Evolutionary conservation across 2,113 vertebrate genomes (phyloP), one percentile per base, ranked within the genome.

Genomic region (Gorilla gorilla): DNA sequence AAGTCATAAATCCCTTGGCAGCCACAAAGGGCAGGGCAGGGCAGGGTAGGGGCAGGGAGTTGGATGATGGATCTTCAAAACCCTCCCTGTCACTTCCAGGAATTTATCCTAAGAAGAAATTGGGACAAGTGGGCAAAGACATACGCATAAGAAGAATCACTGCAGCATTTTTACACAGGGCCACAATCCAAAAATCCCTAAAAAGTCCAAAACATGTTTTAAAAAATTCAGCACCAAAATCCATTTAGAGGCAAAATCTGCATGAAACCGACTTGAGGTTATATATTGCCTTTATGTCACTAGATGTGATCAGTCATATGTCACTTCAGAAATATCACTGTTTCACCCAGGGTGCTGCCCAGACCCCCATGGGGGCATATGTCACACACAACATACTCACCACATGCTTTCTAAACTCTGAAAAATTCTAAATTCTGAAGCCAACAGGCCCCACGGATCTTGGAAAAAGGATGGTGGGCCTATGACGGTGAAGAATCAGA

Each of bases 91-190:
- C 66, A 45, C 75, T 95, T 97, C 80, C 75, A 86, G 94, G 95
- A 97, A 97, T 87, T 94, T 85, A 94, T 85, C 79, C 91, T 40
- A 61, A 66, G 79, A 92, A 92, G 48, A 82, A 94, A 95, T 8
- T 2, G 5, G 68, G 75, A 73, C 68, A 90, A 7, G 13, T 64
- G 50, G 40, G 18, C 48, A 50, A 80, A 86, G 91, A 93, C 5
- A 18, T 35, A 80, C 30, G 14, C 79, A 68, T 12, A 70, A 86
- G 86, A 91, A 93, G 90, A 85, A 93, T 88, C 61, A 14, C 8
- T n/a, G 8, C 1, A 27, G 30, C 48, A 4, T 73, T 94, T 89
- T 82, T 12, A 90, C 23, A 38, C 70, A 57, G 76, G 78, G 89
- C 72, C 14, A 73, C 52, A 82, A 55, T 14, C 70, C 52, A 59